Evolutionary conservation across 1,140 invertebrate species (phyloP).

Genomic region (Diorhabda elongata): DNA sequence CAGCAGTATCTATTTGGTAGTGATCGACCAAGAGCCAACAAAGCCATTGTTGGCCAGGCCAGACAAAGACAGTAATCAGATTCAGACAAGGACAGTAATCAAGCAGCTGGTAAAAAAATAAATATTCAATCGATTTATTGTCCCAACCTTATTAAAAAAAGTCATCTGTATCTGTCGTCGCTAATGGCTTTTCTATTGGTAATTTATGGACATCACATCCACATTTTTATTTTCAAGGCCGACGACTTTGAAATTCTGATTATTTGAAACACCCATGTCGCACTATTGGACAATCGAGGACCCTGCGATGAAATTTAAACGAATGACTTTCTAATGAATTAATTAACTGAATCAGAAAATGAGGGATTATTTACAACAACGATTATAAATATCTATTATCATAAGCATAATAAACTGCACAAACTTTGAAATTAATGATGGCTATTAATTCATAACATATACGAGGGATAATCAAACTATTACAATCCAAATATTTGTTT

Average conservation of each 20-base stretch:
- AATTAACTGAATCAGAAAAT: background rate
- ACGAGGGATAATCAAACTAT: too few species aligned
- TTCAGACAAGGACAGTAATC: constrained; percentile 2
- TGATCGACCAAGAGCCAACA: background rate
- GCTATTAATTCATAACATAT: too few species aligned
- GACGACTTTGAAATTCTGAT: constrained; percentile 11
- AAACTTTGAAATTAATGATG: too few species aligned
- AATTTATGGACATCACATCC: constrained; percentile 13
- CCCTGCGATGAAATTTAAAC: background rate
- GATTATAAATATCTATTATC: too few species aligned
- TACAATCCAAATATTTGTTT: too few species aligned
- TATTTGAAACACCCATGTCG: constrained; percentile 19
- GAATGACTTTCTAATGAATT: constrained; percentile 15
- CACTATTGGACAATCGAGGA: constrained; percentile 12
- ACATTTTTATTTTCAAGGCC: constrained; percentile 10
- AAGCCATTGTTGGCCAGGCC: background rate
- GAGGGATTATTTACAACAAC: too few species aligned
- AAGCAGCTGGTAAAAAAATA: constrained; percentile 13
- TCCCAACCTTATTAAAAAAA: constrained; percentile 16
- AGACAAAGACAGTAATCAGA: background rate
- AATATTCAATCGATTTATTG: constrained; percentile 16
- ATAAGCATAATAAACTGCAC: too few species aligned
- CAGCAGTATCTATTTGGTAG: background rate
- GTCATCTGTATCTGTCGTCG: constrained; percentile 19
- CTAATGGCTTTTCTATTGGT: constrained; percentile 18